Evolutionary conservation across 2,113 vertebrate species (phyloP), one percentile per base, ranked within the genome.

Genomic region (Numenius arquata): DNA sequence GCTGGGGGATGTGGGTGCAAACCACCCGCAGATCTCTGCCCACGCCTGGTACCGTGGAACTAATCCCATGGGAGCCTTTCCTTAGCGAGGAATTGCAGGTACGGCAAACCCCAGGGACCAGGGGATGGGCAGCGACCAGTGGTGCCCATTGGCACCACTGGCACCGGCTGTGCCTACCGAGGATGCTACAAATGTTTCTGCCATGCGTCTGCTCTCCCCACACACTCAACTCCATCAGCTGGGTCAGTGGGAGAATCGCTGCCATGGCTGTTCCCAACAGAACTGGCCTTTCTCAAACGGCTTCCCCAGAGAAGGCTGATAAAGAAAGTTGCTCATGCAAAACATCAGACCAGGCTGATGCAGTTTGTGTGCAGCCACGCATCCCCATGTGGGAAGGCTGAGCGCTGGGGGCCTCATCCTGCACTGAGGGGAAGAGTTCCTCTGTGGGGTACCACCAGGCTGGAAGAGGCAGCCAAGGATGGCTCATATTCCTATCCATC

Each of bases 391-490:
- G 41, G 50, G 15, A 72, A 89, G 30, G 40, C n/a, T 55, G 70
- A 66, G 61, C 5, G 12, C 30, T 0, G 1, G 4, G 15, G 30
- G 8, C 43, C 56, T 81, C 73, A 65, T 43, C 45, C 74, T 66
- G 38, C 14, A 9, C 0, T 2, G 32, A 63, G 38, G 18, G 26
- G 43, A 88, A 55, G 58, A 48, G 34, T 86, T 76, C 59, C 70
- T 89, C 77, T 67, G 43, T 41, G 53, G 72, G 43, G 56, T 82
- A 48, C 52, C 56, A 56, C 32, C 13, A 40, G 80, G 26, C 56
- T 75, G 40, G 56, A 71, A 72, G 52, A 93, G 48, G 70, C 86
- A 92, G 90, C 52, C 88, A 85, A 89, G 27, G 85, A 36, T 20
- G 78, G 79, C 34, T 73, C 62, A 70, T 79, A n/a, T 43, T 84